Evolutionary conservation across 2,113 vertebrate genomes (phyloP).

Genomic region (Oophaga pumilio): DNA sequence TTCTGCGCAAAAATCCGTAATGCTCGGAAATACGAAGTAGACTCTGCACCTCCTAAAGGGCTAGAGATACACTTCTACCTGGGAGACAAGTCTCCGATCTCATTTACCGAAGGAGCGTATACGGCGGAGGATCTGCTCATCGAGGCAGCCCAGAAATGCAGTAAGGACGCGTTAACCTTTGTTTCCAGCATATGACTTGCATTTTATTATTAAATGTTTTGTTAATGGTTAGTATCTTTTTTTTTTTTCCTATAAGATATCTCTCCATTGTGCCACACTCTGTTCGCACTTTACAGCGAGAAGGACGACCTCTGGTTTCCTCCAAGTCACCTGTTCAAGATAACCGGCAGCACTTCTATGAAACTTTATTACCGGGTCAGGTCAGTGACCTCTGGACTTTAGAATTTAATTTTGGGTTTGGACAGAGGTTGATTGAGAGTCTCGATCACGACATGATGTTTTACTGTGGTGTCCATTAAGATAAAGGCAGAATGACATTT

Average conservation of each 20-base stretch:
- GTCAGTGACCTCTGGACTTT: constrained; percentile 67
- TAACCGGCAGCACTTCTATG: constrained; percentile 80
- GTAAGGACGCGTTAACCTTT: constrained; percentile 75
- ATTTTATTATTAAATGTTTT: neutral
- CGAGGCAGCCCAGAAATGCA: constrained; percentile 83
- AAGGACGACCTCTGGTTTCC: constrained; percentile 83
- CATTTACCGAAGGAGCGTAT: constrained; percentile 76
- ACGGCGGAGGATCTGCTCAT: constrained; percentile 87
- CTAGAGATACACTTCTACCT: constrained; percentile 87
- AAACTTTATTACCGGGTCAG: constrained; percentile 93
- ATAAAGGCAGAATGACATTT: too few relatives aligned
- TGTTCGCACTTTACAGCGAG: constrained; percentile 90
- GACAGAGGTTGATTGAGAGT: too few relatives aligned
- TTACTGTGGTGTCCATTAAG: too few relatives aligned
- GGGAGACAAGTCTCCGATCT: constrained; percentile 72
- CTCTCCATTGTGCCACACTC: constrained; percentile 92
- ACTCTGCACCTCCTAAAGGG: constrained; percentile 71
- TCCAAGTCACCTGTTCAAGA: constrained; percentile 84
- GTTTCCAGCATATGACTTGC: neutral
- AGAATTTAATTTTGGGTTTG: neutral
- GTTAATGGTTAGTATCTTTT: neutral
- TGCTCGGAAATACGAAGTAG: constrained; percentile 75
- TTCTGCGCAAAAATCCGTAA: constrained; percentile 95
- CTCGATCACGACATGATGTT: too few relatives aligned
- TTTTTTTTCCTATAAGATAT: constrained; percentile 73